Evolutionary conservation across 2,888 invertebrate species (phyloP), one percentile per base, ranked within the genome.

Genomic region (Chalcosyrphus nemorum): DNA sequence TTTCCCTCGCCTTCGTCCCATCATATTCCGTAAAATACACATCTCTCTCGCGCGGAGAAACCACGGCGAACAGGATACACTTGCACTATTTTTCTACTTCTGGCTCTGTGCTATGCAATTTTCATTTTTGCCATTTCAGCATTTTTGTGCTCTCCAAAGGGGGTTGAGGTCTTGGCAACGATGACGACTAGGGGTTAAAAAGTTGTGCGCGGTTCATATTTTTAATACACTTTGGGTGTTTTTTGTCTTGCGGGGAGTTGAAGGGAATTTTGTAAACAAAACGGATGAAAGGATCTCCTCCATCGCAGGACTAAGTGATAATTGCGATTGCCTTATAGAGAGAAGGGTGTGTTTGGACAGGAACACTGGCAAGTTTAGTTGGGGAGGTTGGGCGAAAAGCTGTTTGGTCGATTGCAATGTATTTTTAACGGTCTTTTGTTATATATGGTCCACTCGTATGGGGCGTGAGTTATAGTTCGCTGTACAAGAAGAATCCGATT

Each of bases 191-290:
- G 47, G 50, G 29, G 52, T 59, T 50, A 17, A 32, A 56, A 66
- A 66, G 57, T 66, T 66, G 43, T 80, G 41, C 24, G 38, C 29
- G 29, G 71, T 71, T 65, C 63, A 63, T 75, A 75, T 81, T 81
- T 81, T 81, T 75, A 81, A 81, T 75, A 81, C 74, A 81, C 81
- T 81, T 63, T 70, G 56, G 63, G 45, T 81, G 61, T 1, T 32
- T 54, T 80, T 80, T 66, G 61, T 74, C 59, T 80, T 50, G 59
- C 21, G 61, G 47, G 71, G 21, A 32, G 71, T 41, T 32, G 77
- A 38, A 66, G 66, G 47, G 2, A n/a, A 3, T 38, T 38, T 63
- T 38, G 56, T 50, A 63, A 75, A 70, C 68, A 68, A 66, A 80
- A 70, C 27, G 81, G 63, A 75, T 81, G 81, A 70, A 75, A 68